Conservation (phyloP, 2,113 vertebrate genomes). For the Aplodontia rufa region DNA sequence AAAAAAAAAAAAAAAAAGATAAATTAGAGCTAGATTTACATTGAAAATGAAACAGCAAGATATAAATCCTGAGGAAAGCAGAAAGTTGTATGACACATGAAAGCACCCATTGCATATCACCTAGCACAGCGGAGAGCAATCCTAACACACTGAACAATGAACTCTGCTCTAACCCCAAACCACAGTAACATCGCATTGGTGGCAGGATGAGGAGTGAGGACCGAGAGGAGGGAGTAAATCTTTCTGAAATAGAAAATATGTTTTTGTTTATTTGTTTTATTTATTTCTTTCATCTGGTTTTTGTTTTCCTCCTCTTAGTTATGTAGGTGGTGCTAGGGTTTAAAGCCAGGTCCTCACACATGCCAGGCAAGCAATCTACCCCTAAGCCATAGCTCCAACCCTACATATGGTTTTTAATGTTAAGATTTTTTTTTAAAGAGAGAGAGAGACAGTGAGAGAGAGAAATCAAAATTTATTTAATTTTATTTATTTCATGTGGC, state of each 20-base stretch:
- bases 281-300: no score
- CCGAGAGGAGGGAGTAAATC: not conserved
- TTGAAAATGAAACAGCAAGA: not conserved
- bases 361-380: no score
- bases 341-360: no score
- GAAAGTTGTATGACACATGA: not conserved
- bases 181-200: not conserved
- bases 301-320: no score
- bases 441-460: no score
- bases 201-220: not conserved
- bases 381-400: no score
- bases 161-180: not conserved
- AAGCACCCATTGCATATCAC: not conserved
- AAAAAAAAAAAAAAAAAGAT: not conserved
- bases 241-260: not conserved
- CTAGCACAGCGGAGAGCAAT: not conserved
- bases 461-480: no score
- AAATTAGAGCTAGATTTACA: not conserved
- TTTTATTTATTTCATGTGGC: no score
- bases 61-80: not conserved
- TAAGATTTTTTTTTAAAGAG: conserved; percentile 95
- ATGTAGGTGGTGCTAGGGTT: no score
- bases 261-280: no score
- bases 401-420: conserved; percentile 77
- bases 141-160: not conserved